Base-by-base conservation (phyloP, 2,113 vertebrate genomes). In the Entomyzon cyanotis region DNA sequence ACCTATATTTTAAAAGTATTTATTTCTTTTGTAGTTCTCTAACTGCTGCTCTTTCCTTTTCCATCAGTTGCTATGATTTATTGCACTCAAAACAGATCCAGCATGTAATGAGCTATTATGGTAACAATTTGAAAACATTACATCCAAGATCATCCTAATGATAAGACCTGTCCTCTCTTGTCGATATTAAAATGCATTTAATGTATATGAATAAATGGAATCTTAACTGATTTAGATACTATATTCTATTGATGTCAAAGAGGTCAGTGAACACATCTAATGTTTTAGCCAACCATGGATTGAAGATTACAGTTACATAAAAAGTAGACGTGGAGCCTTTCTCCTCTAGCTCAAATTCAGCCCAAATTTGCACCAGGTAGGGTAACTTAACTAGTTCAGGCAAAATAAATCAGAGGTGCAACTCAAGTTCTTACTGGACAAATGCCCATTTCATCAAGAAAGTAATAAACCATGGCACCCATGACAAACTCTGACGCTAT, bases 361-460 rank as follows among this genome's bases (percentile, higher is more conserved):
- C 24, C 30, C 55, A 78, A 63, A 81, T 70, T 86, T 75, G 67
- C 37, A 80, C 47, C 65, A 84, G 68, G 60, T 92, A 80, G 39
- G 55, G 24, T n/a, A 85, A 52, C 75, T 81, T 84, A 80, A 90
- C 78, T 33, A 89, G 49, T 78, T 88, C 50, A 88, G 60, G 50
- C 35, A 87, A 76, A 95, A 93, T 76, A 96, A 95, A 93, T 90
- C 78, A 87, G 67, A 67, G 35, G 39, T 31, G 67, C 50, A 83
- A 50, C 67, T 85, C 47, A 59, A 94, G 92, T 80, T 86, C 85
- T 74, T 55, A 88, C 82, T 90, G 94, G 94, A 96, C 95, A 96
- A 94, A 93, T 91, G 79, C 82, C 95, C 93, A 89, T 95, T 94
- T 90, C 90, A 94, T 93, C 90, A 95, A 63, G 75, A 58, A 87